Evolutionary conservation across 2,888 invertebrate species (phyloP), one percentile per base, ranked within the genome.

Genomic region (Dolichomitus sp.): DNA sequence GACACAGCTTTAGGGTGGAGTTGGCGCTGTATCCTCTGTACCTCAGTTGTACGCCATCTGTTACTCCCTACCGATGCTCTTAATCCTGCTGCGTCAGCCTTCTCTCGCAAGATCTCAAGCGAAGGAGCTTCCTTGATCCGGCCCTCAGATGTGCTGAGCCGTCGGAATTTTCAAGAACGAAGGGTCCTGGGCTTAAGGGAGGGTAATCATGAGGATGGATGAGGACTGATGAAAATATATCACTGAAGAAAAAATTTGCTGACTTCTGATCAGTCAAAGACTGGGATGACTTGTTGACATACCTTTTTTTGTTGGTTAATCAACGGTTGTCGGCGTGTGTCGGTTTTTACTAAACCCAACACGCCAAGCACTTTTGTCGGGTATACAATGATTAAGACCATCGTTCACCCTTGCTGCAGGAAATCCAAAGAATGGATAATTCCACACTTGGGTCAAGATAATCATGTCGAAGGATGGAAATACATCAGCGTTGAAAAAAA

Each of bases 31-130:
- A 45, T 42, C 42, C 52, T 45, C 23, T 33, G 19, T 6, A 42
- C 69, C 65, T 77, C 65, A 27, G 40, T 17, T 66, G 48, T 63
- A 80, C 87, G 81, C 89, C 90, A 91, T 90, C 91, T 90, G 90
- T 90, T 90, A 91, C 89, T 87, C 85, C 66, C 40, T 14, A 77
- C 77, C 61, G 72, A 80, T 75, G 65, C 61, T 81, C 81, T 84
- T 85, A 84, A 87, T 88, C 85, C 80, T 84, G 84, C 84, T 81
- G 76, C 80, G 78, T 85, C 84, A 84, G 81, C 84, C 76, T 74
- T 63, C 37, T 54, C 70, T 82, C 52, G 27, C 72, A 30, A 75
- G 54, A 80, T 74, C 69, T 65, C 80, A 33, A 63, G 48, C 33
- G 37, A 14, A 69, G 48, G 42, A 54, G 23, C 45, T 57, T 27